A percentile compares a stretch with the other conserved stretches of the same genome.
Evolutionary conservation across 2,888 invertebrate species (phyloP).

Genomic region (Drosophila peninsularis): DNA sequence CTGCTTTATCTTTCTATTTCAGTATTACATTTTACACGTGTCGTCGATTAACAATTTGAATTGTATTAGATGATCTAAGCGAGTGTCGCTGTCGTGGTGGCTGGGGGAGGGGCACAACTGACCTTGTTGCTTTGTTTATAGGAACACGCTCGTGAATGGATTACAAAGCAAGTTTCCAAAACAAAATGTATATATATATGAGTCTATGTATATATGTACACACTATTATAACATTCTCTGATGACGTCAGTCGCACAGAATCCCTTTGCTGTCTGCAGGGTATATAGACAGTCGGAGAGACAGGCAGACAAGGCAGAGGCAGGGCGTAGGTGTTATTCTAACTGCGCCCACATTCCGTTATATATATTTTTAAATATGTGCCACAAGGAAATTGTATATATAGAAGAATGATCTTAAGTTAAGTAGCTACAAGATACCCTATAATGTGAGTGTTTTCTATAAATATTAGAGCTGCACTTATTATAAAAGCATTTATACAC

Average conservation of each 20-base stretch:
- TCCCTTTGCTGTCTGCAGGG: background rate
- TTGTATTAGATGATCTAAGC: slow-evolving; percentile 9
- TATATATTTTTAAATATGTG: slow-evolving; percentile 33
- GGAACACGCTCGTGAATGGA: slow-evolving; percentile 35
- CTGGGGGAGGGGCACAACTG: background rate
- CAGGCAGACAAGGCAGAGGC: background rate
- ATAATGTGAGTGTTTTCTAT: too few species aligned
- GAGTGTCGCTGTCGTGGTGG: too few species aligned
- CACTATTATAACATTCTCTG: slow-evolving; percentile 5
- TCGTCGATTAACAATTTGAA: slow-evolving; percentile 60
- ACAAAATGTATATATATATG: slow-evolving; percentile 4
- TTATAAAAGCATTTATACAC: too few species aligned
- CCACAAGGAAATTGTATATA: slow-evolving; percentile 19
- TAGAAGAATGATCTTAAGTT: too few species aligned
- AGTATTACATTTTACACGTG: slow-evolving; percentile 61
- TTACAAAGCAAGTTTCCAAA: slow-evolving; percentile 46
- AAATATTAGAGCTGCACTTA: too few species aligned
- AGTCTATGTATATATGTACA: background rate
- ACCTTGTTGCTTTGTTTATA: slow-evolving; percentile 51
- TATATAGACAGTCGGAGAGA: background rate
- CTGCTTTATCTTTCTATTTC: background rate
- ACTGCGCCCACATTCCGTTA: slow-evolving; percentile 29
- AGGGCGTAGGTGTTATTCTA: slow-evolving; percentile 4
- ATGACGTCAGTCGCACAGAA: slow-evolving; percentile 36
- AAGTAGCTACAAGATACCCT: background rate